A percentile compares a stretch with the other conserved stretches of the same genome.
Evolutionary conservation across 1,140 invertebrate species (phyloP).

Genomic region (honey bee (Apis mellifera)): DNA sequence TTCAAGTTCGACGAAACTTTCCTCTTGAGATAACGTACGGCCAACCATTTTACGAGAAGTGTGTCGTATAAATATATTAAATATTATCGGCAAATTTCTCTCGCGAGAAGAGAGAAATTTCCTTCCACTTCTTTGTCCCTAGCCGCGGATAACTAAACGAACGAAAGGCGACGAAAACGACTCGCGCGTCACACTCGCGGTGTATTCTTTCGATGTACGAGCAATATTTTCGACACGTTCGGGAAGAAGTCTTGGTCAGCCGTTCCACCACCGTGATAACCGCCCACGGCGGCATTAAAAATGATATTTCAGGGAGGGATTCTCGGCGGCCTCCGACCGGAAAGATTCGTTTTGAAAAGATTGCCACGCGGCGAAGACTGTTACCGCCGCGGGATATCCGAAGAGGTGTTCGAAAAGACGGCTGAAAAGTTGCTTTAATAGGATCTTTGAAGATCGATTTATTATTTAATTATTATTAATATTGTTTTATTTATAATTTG

Average conservation of each 20-base stretch:
- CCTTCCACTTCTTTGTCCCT: background rate
- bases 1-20: background rate
- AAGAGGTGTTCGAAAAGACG: background rate
- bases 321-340: background rate
- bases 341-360: conserved; percentile 27
- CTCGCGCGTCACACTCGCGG: conserved; percentile 12
- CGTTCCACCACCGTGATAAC: conserved; percentile 17
- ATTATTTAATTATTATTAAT: no score
- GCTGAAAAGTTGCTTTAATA: background rate
- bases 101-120: conserved; percentile 22
- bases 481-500: no score
- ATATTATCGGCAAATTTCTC: conserved; percentile 47
- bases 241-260: conserved; percentile 30
- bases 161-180: conserved; percentile 25
- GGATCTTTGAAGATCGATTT: background rate
- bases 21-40: conserved; percentile 9
- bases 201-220: conserved; percentile 13
- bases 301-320: conserved; percentile 30
- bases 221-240: conserved; percentile 20
- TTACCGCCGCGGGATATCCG: background rate
- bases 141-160: conserved; percentile 14
- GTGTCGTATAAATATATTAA: conserved; percentile 27
- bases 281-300: conserved; percentile 29
- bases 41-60: conserved; percentile 33
- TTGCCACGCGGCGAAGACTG: background rate